These are phyloP conservation scores for Alouatta palliata DNA, from an alignment of 2,113 vertebrate species.

Conservation along the genomic window DNA sequence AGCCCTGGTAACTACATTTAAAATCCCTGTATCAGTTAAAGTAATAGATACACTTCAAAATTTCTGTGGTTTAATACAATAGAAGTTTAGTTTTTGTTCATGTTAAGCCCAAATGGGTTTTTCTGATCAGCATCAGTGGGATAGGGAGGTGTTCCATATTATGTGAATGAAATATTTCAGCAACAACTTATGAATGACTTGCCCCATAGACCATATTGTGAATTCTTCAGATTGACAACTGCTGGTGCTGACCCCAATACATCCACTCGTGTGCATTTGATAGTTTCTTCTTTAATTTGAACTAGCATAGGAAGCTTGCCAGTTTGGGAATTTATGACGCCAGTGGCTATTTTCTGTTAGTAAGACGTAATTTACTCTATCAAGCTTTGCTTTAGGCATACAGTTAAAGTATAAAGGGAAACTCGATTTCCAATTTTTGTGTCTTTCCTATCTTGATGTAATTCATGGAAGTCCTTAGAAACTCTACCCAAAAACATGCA, in stretches of 20 bases:
- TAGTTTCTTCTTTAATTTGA: not conserved
- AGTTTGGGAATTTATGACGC: not conserved
- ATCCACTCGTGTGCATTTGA: not conserved
- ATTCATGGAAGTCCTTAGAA: not conserved
- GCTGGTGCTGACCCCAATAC: not conserved
- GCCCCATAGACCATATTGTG: not conserved
- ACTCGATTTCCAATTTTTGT: not conserved
- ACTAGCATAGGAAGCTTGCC: not conserved
- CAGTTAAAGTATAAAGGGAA: not conserved
- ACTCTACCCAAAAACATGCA: not conserved
- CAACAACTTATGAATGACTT: not conserved
- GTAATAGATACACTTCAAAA: not conserved
- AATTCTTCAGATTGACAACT: not conserved
- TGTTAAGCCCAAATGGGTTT: not conserved
- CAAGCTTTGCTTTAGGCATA: not conserved
- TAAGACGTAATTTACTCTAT: conserved; percentile 12
- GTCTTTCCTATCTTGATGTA: not conserved
- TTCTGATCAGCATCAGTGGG: not conserved
- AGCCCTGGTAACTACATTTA: not conserved
- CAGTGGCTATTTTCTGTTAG: conserved; percentile 14
- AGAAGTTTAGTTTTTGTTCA: not conserved
- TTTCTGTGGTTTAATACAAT: not conserved
- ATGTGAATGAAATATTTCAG: not conserved
- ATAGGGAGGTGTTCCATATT: not conserved
- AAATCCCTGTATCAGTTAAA: not conserved